phyloP scores from a whole-genome alignment of 2,888 invertebrate genomes.

The Drosophila recens region DNA sequence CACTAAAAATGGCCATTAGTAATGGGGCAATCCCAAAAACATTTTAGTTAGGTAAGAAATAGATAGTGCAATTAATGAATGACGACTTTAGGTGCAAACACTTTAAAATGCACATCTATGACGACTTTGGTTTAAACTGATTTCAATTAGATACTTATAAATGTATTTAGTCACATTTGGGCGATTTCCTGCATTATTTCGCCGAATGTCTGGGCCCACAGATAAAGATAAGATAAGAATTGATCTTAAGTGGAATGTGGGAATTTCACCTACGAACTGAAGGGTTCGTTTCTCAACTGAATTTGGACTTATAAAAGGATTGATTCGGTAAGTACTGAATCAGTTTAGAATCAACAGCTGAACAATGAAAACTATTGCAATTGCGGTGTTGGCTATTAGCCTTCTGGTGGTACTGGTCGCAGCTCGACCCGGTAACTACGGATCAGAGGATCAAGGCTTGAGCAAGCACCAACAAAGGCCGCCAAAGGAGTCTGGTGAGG shows the following conservation, averaged over 20 bases:
- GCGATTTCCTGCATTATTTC: slow-evolving; percentile 33
- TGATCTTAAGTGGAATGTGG: neutral
- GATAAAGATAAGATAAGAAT: slow-evolving; percentile 40
- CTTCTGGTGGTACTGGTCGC: slow-evolving; percentile 27
- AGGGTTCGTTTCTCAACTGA: neutral
- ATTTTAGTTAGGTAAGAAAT: neutral
- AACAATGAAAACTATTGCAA: slow-evolving; percentile 23
- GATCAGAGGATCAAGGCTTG: neutral
- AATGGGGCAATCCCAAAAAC: slow-evolving; percentile 20
- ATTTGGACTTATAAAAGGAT: slow-evolving; percentile 31
- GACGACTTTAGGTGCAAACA: neutral
- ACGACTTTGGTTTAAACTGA: slow-evolving; percentile 10
- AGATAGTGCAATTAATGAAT: neutral
- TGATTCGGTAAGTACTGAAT: neutral
- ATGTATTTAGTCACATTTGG: slow-evolving; percentile 28
- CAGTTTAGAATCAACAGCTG: slow-evolving; percentile 23
- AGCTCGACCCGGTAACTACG: slow-evolving; percentile 29
- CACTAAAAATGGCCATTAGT: slow-evolving; percentile 1
- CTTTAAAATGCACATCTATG: slow-evolving; percentile 5
- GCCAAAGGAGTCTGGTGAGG: neutral
- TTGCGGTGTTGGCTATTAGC: slow-evolving; percentile 24
- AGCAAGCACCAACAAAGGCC: slow-evolving; percentile 5
- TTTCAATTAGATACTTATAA: slow-evolving; percentile 3
- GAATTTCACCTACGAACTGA: slow-evolving; percentile 2
- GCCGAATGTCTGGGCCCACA: neutral